Conservation (phyloP, 2,113 vertebrate genomes). For the Daphoenositta chrysoptera region DNA sequence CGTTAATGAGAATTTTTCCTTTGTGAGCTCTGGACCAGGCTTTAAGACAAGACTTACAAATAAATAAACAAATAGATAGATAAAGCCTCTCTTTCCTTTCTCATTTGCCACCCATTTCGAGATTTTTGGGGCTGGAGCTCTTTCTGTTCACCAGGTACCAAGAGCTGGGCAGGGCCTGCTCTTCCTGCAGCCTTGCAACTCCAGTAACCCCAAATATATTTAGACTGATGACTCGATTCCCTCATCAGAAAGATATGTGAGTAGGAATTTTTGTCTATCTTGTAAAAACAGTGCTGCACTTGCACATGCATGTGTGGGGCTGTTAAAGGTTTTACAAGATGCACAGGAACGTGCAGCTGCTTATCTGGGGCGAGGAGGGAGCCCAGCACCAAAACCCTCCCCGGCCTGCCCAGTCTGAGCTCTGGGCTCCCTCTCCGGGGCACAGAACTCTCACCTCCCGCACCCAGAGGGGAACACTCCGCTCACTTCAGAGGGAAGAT, state of each 20-base stretch:
- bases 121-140: not conserved
- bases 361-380: slow-evolving; percentile 1
- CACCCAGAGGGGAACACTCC: not conserved
- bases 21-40: not conserved
- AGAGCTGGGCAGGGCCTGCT: not conserved
- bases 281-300: slow-evolving; percentile 52
- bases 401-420: not conserved
- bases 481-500: not conserved
- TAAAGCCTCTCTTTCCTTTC: not conserved
- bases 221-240: slow-evolving; percentile 31
- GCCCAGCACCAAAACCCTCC: not conserved
- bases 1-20: not conserved
- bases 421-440: not conserved
- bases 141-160: not conserved
- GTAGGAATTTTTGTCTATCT: slow-evolving; percentile 52
- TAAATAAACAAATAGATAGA: not conserved
- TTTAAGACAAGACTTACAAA: not conserved
- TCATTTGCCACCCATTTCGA: not conserved
- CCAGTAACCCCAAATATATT: slow-evolving; percentile 9
- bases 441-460: not conserved
- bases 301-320: slow-evolving; percentile 59
- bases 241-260: slow-evolving; percentile 61
- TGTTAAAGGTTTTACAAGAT: slow-evolving; percentile 41
- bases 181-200: not conserved
- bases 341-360: not conserved